Evolutionary conservation across 2,888 invertebrate genomes (phyloP), one percentile per base, ranked within the genome.

Genomic region (Epirrhoe alternata): DNA sequence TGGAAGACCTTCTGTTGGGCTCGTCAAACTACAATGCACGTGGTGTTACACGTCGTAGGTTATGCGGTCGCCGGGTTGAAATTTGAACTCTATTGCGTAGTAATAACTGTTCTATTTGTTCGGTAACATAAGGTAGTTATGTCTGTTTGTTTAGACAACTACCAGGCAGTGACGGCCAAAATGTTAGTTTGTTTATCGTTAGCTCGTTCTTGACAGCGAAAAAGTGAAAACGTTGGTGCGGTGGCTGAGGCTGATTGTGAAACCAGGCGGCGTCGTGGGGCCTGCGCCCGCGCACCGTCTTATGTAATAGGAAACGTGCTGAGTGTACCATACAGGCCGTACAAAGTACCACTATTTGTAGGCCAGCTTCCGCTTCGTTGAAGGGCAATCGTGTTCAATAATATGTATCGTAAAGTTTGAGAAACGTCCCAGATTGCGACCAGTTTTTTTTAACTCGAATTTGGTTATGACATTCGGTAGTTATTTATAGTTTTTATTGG

Each of bases 151-250:
- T 75, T 69, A 73, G 64, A 74, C 24, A 24, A 69, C 72, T 69
- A 74, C 78, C 86, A 86, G 85, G 86, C 86, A 87, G 87, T 88
- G 90, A 87, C 88, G 90, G 90, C 88, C 89, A 86, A 90, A 92
- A 91, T 89, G 90, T 89, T 90, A 88, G 91, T 92, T 92, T 92
- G 91, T 92, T 92, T 92, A 91, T 92, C 92, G 90, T 86, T 89
- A 82, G 86, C 81, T 90, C 92, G 92, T 90, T 92, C 93, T 92
- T 93, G 92, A 92, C 93, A 92, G 92, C 91, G 90, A 93, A 93
- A 92, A 93, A 93, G 93, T 93, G 93, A 93, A 93, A 92, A 92
- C 92, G 90, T 65, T 65, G 86, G 85, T 85, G 83, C 84, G 84
- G 88, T 87, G 87, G 87, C 86, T 88, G 89, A 81, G 80, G 75